Percentiles rank a stretch among this genome's conserved stretches.
phyloP scores from a whole-genome alignment of 2,888 invertebrate genomes.

The Drosophila rubida region DNA sequence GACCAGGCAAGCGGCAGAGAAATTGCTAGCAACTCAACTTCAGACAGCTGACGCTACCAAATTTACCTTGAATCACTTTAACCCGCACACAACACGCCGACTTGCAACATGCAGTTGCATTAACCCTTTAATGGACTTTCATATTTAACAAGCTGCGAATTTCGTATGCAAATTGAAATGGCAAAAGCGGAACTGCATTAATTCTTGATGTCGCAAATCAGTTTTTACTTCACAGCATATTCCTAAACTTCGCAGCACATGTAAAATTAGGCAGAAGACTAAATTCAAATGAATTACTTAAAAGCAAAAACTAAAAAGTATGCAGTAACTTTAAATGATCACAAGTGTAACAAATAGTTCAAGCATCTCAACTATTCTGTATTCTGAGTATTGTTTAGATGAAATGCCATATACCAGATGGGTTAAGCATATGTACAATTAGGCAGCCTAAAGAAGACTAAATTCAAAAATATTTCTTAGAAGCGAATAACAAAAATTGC shows the following conservation, averaged over 20 bases:
- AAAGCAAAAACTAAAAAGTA: no score
- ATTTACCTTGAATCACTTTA: conserved; percentile 59
- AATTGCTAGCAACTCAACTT: conserved; percentile 1
- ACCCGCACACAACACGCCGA: conserved; percentile 17
- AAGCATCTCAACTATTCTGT: no score
- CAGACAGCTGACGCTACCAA: conserved; percentile 22
- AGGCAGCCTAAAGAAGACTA: no score
- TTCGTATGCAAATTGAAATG: conserved; percentile 45
- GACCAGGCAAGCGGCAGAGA: not conserved
- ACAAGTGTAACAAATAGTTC: no score
- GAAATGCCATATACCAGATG: no score
- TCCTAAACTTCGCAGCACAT: not conserved
- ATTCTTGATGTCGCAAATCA: conserved; percentile 1
- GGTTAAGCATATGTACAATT: no score
- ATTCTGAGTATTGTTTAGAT: no score
- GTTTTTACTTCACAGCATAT: not conserved
- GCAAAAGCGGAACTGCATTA: conserved; percentile 18
- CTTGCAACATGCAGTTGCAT: conserved; percentile 16
- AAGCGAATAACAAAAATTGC: no score
- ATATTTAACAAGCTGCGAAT: conserved; percentile 31
- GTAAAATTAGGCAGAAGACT: no score
- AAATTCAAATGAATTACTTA: no score
- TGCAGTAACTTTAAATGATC: no score
- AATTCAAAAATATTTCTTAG: no score
- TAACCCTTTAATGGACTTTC: conserved; percentile 48